Conservation (phyloP, 2,797 vertebrate species). For the Sphaeramia orbicularis region DNA sequence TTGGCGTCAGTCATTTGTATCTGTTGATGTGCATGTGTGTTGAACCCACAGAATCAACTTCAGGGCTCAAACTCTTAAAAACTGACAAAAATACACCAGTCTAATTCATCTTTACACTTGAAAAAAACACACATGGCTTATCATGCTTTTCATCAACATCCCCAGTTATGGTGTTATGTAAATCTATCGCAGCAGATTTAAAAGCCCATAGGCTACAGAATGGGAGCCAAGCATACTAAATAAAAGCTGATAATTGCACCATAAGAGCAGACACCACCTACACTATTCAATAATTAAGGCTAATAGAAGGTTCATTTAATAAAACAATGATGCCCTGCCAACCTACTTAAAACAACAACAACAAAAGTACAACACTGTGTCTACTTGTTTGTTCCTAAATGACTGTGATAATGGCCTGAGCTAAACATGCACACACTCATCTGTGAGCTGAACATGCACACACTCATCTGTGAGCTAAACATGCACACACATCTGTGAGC, state of each 20-base stretch:
- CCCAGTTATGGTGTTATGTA: slow-evolving; percentile 4
- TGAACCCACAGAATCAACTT: neutral
- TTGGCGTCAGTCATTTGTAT: slow-evolving; percentile 5
- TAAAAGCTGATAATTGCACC: slow-evolving; percentile 47
- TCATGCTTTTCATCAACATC: slow-evolving; percentile 5
- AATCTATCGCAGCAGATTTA: slow-evolving; percentile 24
- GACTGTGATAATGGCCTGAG: slow-evolving; percentile 1
- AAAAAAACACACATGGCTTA: neutral
- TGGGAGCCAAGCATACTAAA: slow-evolving; percentile 27
- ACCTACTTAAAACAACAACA: slow-evolving; percentile 15
- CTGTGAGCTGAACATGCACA: too few species aligned
- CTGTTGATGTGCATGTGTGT: neutral
- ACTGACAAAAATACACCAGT: neutral
- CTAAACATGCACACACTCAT: too few species aligned
- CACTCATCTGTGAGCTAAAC: too few species aligned
- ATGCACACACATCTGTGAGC: too few species aligned
- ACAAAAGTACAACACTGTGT: slow-evolving; percentile 10
- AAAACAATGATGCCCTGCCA: slow-evolving; percentile 19
- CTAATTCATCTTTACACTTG: neutral
- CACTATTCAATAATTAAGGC: slow-evolving; percentile 13
- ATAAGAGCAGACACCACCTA: slow-evolving; percentile 42
- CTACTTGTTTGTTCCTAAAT: slow-evolving; percentile 21
- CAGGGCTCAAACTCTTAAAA: slow-evolving; percentile 1
- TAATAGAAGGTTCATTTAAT: slow-evolving; percentile 26
- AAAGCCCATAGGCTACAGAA: slow-evolving; percentile 16